phyloP scores from a whole-genome alignment of 1,140 invertebrate species.

The Orius insidiosus region DNA sequence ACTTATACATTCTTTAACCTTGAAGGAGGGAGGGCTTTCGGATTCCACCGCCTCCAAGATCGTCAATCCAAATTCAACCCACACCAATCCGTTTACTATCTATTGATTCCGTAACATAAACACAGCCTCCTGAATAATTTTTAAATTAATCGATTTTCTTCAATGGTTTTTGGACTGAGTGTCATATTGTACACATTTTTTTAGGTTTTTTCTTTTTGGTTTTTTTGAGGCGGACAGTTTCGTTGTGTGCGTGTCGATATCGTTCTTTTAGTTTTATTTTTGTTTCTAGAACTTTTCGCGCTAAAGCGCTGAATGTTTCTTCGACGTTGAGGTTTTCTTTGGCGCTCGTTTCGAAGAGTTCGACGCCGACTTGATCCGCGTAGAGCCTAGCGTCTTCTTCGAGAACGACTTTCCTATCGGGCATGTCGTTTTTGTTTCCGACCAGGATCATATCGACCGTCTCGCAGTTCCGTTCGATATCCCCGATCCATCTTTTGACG shows the following conservation, averaged over 20 bases:
- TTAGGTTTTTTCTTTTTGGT: slow-evolving; percentile 6
- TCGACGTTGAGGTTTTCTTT: slow-evolving; percentile 98
- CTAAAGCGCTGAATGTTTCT: slow-evolving; percentile 69
- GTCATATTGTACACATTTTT: too few species aligned
- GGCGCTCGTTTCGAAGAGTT: slow-evolving; percentile 94
- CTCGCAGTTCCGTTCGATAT: slow-evolving; percentile 99
- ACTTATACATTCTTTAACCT: too few species aligned
- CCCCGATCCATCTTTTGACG: slow-evolving; percentile 91
- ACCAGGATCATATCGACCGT: slow-evolving; percentile 98
- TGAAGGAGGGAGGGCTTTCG: too few species aligned
- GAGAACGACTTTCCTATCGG: slow-evolving; percentile 87
- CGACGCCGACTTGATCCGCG: slow-evolving; percentile 90
- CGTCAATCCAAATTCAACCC: too few species aligned
- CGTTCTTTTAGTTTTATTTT: slow-evolving; percentile 43
- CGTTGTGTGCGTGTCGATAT: slow-evolving; percentile 32
- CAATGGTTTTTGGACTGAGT: too few species aligned
- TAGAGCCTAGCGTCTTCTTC: slow-evolving; percentile 93
- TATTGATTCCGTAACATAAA: too few species aligned
- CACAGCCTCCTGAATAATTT: too few species aligned
- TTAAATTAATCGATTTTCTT: too few species aligned
- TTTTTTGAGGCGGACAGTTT: slow-evolving; percentile 20
- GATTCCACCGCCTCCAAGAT: too few species aligned
- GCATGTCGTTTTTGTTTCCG: slow-evolving; percentile 97
- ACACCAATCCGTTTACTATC: too few species aligned
- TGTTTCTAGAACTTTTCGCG: slow-evolving; percentile 44